Evolutionary conservation across 2,888 invertebrate species (phyloP).

Genomic region (Eristalis tenax): DNA sequence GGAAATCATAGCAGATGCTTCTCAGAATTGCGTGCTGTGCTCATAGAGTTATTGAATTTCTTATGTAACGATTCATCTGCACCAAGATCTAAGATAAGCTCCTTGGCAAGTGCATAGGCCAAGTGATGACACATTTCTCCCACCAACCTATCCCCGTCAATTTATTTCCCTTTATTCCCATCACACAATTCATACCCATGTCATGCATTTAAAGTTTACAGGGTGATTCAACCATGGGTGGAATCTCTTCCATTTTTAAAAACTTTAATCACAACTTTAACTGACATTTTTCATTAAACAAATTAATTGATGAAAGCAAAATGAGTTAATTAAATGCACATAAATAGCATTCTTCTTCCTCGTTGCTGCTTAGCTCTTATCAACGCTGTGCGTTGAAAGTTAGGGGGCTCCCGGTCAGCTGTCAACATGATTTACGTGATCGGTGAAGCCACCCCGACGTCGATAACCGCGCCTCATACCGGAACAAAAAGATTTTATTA

Average conservation of each 20-base stretch:
- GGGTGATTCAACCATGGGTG: neutral
- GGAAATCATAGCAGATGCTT: no score
- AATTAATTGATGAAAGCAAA: conserved; percentile 57
- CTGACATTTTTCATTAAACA: conserved; percentile 58
- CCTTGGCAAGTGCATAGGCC: no score
- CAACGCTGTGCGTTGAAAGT: neutral
- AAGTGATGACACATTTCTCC: no score
- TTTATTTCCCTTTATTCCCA: no score
- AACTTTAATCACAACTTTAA: conserved; percentile 51
- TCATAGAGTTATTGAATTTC: no score
- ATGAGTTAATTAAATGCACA: conserved; percentile 66
- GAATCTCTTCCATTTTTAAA: conserved; percentile 10
- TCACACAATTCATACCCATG: no score
- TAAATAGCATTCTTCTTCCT: conserved; percentile 27
- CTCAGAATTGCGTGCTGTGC: no score
- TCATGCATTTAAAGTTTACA: neutral
- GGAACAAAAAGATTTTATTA: conserved; percentile 54
- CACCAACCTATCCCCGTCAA: no score
- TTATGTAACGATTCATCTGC: no score
- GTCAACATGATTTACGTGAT: conserved; percentile 58
- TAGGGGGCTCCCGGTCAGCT: conserved; percentile 33
- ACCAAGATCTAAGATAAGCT: no score
- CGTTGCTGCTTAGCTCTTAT: conserved; percentile 19
- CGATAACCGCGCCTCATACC: conserved; percentile 58
- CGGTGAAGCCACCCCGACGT: conserved; percentile 37